A percentile compares a stretch with the other conserved stretches of the same genome.
Evolutionary conservation across 2,888 invertebrate genomes (phyloP).

Genomic region (Falcaria lacertinaria): DNA sequence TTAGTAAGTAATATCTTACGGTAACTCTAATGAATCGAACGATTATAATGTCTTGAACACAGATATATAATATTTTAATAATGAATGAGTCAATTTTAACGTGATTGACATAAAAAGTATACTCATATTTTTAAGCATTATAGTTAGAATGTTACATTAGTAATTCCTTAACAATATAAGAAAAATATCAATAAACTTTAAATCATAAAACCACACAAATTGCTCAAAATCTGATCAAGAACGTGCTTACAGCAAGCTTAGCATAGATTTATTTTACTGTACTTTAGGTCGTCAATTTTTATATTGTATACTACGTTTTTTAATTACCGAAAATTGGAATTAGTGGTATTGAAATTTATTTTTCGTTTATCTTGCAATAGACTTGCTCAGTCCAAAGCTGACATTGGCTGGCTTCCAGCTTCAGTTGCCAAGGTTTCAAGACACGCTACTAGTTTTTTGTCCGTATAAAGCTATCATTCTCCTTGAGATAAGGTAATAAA

Average conservation of each 20-base stretch:
- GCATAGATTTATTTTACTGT: too few relatives aligned
- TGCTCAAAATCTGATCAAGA: too few relatives aligned
- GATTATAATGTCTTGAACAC: neutral
- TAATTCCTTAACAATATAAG: too few relatives aligned
- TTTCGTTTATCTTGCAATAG: slow-evolving; percentile 39
- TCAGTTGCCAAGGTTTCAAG: slow-evolving; percentile 75
- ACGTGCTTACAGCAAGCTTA: too few relatives aligned
- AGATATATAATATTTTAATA: neutral
- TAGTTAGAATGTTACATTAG: too few relatives aligned
- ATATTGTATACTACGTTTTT: neutral
- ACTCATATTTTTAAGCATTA: too few relatives aligned
- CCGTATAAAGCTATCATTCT: slow-evolving; percentile 64
- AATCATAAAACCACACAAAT: too few relatives aligned
- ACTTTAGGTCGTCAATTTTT: too few relatives aligned
- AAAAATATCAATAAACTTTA: too few relatives aligned
- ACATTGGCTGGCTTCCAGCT: slow-evolving; percentile 67
- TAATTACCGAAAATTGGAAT: slow-evolving; percentile 9
- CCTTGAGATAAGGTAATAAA: slow-evolving; percentile 70
- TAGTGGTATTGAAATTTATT: slow-evolving; percentile 25
- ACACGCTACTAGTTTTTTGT: slow-evolving; percentile 64
- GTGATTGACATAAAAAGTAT: too few relatives aligned
- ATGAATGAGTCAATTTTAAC: neutral
- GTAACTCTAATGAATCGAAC: neutral
- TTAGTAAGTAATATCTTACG: neutral
- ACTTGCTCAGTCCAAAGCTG: slow-evolving; percentile 47